A percentile compares a stretch with the other conserved stretches of the same genome.
phyloP scores from a whole-genome alignment of 2,888 invertebrate species.

The Hetaerina titia region DNA sequence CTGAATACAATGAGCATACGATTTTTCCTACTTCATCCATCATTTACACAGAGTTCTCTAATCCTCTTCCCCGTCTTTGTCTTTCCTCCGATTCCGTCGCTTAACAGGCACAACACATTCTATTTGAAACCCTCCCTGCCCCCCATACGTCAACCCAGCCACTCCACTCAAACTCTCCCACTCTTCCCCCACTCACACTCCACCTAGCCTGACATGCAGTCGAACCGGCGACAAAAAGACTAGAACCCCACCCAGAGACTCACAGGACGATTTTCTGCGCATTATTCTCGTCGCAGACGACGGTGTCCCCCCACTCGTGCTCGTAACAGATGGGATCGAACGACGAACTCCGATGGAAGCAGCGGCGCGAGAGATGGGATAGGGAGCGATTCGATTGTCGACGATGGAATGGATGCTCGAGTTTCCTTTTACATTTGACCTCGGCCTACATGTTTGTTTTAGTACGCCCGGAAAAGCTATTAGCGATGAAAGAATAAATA shows the following conservation, averaged over 20 bases:
- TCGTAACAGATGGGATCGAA: constrained; percentile 51
- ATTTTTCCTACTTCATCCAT: background rate
- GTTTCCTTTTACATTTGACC: background rate
- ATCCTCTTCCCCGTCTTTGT: background rate
- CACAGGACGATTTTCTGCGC: constrained; percentile 39
- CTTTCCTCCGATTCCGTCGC: too few relatives aligned
- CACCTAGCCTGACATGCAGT: background rate
- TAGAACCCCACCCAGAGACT: background rate
- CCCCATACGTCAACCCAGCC: too few relatives aligned
- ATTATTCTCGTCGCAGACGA: constrained; percentile 43
- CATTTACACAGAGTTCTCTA: background rate
- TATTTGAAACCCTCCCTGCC: too few relatives aligned
- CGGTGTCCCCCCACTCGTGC: background rate
- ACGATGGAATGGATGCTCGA: constrained; percentile 29
- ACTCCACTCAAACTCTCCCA: background rate
- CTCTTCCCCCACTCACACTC: background rate
- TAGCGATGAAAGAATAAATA: too few relatives aligned
- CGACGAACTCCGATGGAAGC: constrained; percentile 39
- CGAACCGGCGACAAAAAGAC: constrained; percentile 36
- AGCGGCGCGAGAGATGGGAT: background rate
- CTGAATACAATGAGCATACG: too few relatives aligned
- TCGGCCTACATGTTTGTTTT: too few relatives aligned
- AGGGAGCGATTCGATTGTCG: constrained; percentile 33
- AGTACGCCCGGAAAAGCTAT: too few relatives aligned
- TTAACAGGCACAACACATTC: too few relatives aligned